phyloP scores from a whole-genome alignment of 2,797 vertebrate genomes.

The Loriculus beryllinus region DNA sequence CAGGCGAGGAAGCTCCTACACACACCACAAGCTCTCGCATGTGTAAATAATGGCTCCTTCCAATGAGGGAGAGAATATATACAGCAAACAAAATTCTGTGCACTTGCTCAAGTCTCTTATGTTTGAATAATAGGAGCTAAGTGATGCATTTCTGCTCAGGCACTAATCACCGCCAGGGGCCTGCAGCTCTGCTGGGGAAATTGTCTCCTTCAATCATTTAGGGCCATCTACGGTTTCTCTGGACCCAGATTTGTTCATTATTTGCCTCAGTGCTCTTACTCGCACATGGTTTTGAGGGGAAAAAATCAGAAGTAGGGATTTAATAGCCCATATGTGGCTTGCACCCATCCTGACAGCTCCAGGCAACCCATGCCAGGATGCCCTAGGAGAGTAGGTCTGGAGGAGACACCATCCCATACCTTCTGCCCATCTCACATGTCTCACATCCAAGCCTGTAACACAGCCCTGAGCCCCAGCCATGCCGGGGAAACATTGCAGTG shows the following conservation, averaged over 20 bases:
- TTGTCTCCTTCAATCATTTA: constrained; percentile 37
- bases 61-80: background rate
- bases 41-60: constrained; percentile 8
- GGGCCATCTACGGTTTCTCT: background rate
- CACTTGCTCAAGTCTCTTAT: background rate
- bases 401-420: accelerated
- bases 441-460: background rate
- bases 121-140: constrained; percentile 30
- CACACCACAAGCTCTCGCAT: background rate
- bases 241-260: background rate
- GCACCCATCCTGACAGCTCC: background rate
- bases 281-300: accelerated
- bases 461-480: accelerated
- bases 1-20: background rate
- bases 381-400: background rate
- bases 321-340: accelerated
- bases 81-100: constrained; percentile 16
- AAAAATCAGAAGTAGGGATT: background rate
- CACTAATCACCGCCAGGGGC: constrained; percentile 26
- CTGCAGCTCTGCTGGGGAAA: background rate
- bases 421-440: background rate
- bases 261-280: background rate
- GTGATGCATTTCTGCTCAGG: constrained; percentile 15
- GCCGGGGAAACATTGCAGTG: accelerated
- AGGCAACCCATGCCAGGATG: accelerated